A percentile compares a stretch with the other conserved stretches of the same genome.
Conservation (phyloP, 2,113 vertebrate genomes). For the Petaurus breviceps region DNA sequence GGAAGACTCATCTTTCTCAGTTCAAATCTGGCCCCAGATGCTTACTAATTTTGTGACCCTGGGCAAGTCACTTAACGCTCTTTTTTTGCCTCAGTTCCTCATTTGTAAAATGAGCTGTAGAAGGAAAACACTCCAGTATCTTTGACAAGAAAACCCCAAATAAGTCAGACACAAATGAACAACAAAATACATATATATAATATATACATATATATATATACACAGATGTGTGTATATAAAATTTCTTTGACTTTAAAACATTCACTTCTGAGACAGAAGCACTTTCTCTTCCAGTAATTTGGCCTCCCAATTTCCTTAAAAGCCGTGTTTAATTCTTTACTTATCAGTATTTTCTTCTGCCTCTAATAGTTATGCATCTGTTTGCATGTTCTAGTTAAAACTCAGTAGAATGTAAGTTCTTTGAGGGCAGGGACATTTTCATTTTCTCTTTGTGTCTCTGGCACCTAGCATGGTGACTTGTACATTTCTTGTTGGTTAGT, state of each 20-base stretch:
- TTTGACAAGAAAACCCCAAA: background rate
- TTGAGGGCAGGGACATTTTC: background rate
- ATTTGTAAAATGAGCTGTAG: background rate
- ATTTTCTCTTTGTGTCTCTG: background rate
- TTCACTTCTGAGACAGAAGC: background rate
- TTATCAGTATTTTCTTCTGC: background rate
- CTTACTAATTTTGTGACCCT: background rate
- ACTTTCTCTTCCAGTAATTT: background rate
- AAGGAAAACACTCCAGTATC: background rate
- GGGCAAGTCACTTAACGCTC: background rate
- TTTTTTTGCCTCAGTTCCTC: background rate
- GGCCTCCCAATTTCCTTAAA: background rate
- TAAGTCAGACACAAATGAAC: background rate
- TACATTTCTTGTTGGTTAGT: background rate
- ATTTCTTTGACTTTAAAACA: background rate
- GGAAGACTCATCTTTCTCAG: background rate
- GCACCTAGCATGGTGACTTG: background rate
- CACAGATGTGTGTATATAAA: background rate
- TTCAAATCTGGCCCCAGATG: background rate
- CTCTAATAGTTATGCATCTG: background rate
- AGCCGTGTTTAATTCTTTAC: background rate
- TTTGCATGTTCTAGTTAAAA: background rate
- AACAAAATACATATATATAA: background rate
- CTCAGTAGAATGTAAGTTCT: background rate
- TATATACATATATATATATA: too few relatives aligned